Base-by-base conservation (phyloP, 2,888 invertebrate genomes). In the Belgica antarctica region DNA sequence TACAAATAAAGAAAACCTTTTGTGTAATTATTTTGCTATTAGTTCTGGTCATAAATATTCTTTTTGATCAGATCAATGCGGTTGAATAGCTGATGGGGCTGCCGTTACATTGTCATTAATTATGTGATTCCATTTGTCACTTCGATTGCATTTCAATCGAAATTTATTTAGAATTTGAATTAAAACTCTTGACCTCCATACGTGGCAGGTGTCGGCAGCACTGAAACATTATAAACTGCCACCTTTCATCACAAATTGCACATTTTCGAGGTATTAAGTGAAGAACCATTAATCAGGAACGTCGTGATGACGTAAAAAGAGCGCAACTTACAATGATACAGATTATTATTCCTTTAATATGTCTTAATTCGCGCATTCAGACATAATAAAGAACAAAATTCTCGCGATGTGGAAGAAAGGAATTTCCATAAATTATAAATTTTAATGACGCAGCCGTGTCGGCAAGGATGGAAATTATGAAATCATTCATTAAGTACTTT, bases 201-300 rank as follows among this genome's bases (percentile, higher is more conserved):
- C 34, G 34, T 17, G 61, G 28, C 25, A 61, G 61, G 61, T 63
- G 63, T 22, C n/a, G 4, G 4, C 31, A n/a, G 41, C 41, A n/a
- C 10, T 15, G 41, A 41, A 15, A 4, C 41, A 41, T 15, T 15
- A 36, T 63, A 36, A 63, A 31, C 41, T 41, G 63, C 41, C 63
- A 31, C 63, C 63, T 63, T 63, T 63, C 63, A 63, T 41, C 63
- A 17, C 19, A 63, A 63, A 63, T 63, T 63, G 63, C 36, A 63
- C 41, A 63, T 63, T 63, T 25, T 31, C 5, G n/a, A 2, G 24
- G 10, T n/a, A 28, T 17, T 41, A 5, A 63, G 41, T 22, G 31
- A 19, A 41, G 12, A 36, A 28, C 25, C 63, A 63, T 63, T 63
- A 63, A 63, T 63, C 63, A 63, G 63, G 19, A 36, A 41, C 41